Base-by-base conservation (phyloP, 1,140 invertebrate genomes). In the Theocolax elegans region DNA sequence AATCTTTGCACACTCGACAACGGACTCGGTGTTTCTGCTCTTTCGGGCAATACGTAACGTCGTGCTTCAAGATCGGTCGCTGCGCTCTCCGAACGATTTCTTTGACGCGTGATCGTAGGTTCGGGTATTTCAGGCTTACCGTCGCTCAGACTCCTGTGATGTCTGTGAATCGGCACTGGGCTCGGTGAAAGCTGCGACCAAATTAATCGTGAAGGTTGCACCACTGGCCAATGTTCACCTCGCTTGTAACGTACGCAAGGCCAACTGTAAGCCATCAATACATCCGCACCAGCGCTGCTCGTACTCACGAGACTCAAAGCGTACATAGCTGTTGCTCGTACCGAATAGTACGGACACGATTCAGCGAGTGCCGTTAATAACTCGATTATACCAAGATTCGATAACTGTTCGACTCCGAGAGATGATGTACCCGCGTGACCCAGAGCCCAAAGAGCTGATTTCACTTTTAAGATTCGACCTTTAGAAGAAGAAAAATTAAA, bases 281-380 rank as follows among this genome's bases (percentile, higher is more conserved):
- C 77, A 79, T 96, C 91, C 7, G 93, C 93, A 1, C 96, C 96
- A 67, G 91, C 88, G 67, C 89, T 88, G 0, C 94, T 97, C 25
- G 92, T 93, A 1, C 92, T 92, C 21, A 98, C 88, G 0, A 98
- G 86, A 58, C 95, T 92, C 6, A 98, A 86, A 7, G 92, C 90
- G 82, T 96, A 97, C 83, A 95, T 94, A 2, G 94, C 94, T 1
- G 95, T 97, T 0, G 94, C 95, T 66, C 95, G 88, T 21, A 98
- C 88, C 0, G 95, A 93, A 80, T 96, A 96, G 35, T 97, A 92
- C 10, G 90, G 89, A 83, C 92, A 92, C 53, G 89, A 89, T 76
- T 93, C 91, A 0, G 92, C 95, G 56, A 97, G 85, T 23, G 89
- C 83, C 0, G 92, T 88, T 44, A 95, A 87, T 44, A 87, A 80